A percentile compares a stretch with the other conserved stretches of the same genome.
These are phyloP conservation scores for Chunga burmeisteri DNA, from an alignment of 2,113 vertebrate species.

Conservation along the genomic window DNA sequence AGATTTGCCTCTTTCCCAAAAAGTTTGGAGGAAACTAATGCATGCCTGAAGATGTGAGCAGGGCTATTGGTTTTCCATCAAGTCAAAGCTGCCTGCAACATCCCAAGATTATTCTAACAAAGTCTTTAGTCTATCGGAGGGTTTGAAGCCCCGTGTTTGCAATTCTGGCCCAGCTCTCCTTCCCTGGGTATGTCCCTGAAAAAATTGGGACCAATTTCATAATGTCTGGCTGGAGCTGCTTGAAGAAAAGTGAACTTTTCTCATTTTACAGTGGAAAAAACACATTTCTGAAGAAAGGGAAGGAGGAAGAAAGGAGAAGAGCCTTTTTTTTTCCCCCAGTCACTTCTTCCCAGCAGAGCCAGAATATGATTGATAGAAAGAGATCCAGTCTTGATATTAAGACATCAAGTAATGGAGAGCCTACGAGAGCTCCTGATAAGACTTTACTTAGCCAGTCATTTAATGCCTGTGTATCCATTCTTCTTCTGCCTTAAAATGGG, in stretches of 20 bases:
- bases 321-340: background rate
- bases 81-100: background rate
- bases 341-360: background rate
- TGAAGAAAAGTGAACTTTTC: background rate
- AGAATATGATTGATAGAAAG: background rate
- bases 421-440: background rate
- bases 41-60: background rate
- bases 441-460: background rate
- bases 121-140: background rate
- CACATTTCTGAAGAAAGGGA: background rate
- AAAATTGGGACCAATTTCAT: background rate
- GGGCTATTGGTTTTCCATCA: background rate
- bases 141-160: background rate
- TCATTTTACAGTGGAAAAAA: background rate
- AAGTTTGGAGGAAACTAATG: background rate
- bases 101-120: background rate
- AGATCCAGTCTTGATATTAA: background rate
- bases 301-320: background rate
- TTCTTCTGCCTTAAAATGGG: conserved; percentile 2
- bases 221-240: background rate
- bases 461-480: background rate
- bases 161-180: background rate
- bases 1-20: background rate
- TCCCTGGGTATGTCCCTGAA: background rate
- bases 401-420: background rate